Percentiles rank a stretch among this genome's conserved stretches.
Evolutionary conservation across 2,797 vertebrate species (phyloP).

Genomic region (Lutjanus argentimaculatus): DNA sequence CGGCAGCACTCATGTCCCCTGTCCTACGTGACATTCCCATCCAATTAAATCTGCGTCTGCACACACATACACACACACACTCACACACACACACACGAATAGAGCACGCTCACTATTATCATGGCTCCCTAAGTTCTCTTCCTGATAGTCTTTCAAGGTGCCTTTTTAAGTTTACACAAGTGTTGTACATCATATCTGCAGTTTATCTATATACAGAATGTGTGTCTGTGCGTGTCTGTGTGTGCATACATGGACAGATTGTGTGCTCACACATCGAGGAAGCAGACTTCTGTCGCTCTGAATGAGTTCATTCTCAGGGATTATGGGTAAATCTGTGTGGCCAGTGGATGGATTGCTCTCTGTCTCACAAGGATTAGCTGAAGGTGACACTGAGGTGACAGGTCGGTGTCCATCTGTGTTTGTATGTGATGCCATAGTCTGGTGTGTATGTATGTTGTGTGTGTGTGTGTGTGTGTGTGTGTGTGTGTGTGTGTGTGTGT

Average conservation of each 20-base stretch:
- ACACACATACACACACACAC: slow-evolving; percentile 42
- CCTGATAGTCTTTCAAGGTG: slow-evolving; percentile 79
- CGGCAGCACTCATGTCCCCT: slow-evolving; percentile 80
- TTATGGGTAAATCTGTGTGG: slow-evolving; percentile 79
- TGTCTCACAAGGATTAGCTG: slow-evolving; percentile 78
- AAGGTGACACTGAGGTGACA: slow-evolving; percentile 79
- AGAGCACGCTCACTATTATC: slow-evolving; percentile 47
- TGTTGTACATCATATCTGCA: slow-evolving; percentile 25
- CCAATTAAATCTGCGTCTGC: slow-evolving; percentile 78
- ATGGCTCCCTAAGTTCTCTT: slow-evolving; percentile 48
- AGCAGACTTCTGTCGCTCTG: slow-evolving; percentile 51
- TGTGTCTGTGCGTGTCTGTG: neutral
- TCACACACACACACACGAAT: slow-evolving; percentile 9
- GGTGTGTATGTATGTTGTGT: slow-evolving; percentile 23
- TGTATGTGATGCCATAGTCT: slow-evolving; percentile 39
- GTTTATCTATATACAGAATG: slow-evolving; percentile 23
- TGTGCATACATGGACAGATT: slow-evolving; percentile 21
- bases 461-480: slow-evolving; percentile 11
- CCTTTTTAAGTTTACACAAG: slow-evolving; percentile 67
- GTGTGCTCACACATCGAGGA: slow-evolving; percentile 34
- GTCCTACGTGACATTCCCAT: slow-evolving; percentile 85
- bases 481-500: slow-evolving; percentile 23
- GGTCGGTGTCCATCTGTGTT: slow-evolving; percentile 68
- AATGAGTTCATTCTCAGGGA: slow-evolving; percentile 82
- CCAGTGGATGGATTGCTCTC: slow-evolving; percentile 67